phyloP scores from a whole-genome alignment of 2,113 vertebrate genomes.

The Vulpes vulpes region DNA sequence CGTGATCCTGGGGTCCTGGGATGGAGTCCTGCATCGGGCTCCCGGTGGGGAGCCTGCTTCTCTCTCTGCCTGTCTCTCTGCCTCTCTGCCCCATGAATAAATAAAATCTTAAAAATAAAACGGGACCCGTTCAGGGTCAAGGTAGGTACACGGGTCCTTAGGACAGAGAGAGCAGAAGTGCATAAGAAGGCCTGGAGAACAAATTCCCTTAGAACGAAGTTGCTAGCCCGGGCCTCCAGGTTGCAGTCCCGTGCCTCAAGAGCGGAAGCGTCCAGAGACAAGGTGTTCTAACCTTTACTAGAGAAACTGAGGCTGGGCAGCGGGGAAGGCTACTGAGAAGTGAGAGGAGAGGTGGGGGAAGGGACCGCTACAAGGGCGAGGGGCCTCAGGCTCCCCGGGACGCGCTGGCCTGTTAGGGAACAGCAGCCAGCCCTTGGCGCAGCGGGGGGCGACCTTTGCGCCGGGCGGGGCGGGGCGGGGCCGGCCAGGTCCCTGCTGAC shows the following conservation, averaged over 20 bases:
- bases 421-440: rapidly evolving
- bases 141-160: not conserved
- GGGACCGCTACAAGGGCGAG: not conserved
- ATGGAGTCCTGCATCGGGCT: no score
- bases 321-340: rapidly evolving
- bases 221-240: not conserved
- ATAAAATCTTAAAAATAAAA: not conserved
- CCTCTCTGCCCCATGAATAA: no score
- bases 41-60: no score
- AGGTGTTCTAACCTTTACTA: not conserved
- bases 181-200: not conserved
- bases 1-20: no score
- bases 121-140: not conserved
- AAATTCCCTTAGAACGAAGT: not conserved
- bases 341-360: rapidly evolving
- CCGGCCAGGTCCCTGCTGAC: not conserved
- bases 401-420: rapidly evolving
- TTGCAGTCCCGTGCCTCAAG: not conserved
- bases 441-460: conserved; percentile 72
- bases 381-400: not conserved
- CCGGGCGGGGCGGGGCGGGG: conserved; percentile 53
- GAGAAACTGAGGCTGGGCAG: not conserved
- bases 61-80: no score
- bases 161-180: not conserved
- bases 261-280: not conserved